These are phyloP conservation scores for Mythimna pallens DNA, from an alignment of 2,888 invertebrate genomes.

Conservation along the genomic window DNA sequence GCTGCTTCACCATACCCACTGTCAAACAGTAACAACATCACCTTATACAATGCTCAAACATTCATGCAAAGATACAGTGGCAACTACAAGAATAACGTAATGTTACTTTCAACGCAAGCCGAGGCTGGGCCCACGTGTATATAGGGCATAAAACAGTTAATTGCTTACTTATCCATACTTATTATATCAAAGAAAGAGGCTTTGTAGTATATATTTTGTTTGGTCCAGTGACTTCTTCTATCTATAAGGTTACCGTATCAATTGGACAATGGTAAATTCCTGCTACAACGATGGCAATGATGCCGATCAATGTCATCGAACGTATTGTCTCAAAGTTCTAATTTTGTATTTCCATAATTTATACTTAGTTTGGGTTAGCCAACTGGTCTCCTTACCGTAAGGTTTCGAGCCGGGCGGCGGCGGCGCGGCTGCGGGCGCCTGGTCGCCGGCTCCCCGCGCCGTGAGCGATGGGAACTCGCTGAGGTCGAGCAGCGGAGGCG, in stretches of 20 bases:
- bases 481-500: constrained; percentile 96
- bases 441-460: constrained; percentile 95
- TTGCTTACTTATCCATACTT: neutral
- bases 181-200: neutral
- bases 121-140: too few species aligned
- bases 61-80: neutral
- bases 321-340: neutral
- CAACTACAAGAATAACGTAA: neutral
- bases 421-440: constrained; percentile 95
- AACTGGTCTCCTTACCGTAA: constrained; percentile 92
- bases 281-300: neutral
- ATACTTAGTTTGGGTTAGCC: neutral
- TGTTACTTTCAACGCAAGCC: too few species aligned
- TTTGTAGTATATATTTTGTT: neutral
- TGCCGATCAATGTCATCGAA: neutral
- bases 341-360: too few species aligned
- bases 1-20: constrained; percentile 99
- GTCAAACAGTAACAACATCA: constrained; percentile 47
- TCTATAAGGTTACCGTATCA: neutral
- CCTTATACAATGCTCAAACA: neutral
- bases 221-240: neutral
- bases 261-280: neutral
- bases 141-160: too few species aligned
- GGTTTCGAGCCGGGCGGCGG: constrained; percentile 98
- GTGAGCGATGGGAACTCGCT: constrained; percentile 98